Evolutionary conservation across 2,113 vertebrate species (phyloP).

Genomic region (Hypocryptadius cinnamomeus): DNA sequence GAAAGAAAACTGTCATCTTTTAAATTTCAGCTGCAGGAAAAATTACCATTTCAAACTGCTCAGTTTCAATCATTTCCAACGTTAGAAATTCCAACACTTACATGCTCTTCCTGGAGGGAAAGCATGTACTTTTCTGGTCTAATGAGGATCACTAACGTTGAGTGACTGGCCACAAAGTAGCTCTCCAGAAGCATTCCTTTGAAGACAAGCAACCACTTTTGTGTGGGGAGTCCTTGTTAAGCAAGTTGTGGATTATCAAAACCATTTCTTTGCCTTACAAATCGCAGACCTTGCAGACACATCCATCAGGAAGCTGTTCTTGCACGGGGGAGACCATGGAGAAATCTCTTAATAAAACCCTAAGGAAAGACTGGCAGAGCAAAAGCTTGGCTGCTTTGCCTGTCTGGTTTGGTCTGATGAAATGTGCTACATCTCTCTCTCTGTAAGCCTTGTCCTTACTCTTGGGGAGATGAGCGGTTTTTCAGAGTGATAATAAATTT

Average conservation of each 20-base stretch:
- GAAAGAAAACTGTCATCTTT: constrained; percentile 17
- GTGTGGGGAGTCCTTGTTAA: not conserved
- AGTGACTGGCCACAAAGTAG: not conserved
- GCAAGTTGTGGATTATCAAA: not conserved
- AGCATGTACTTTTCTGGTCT: constrained; percentile 4
- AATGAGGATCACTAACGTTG: not conserved
- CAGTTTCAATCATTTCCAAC: not conserved
- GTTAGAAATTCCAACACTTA: not conserved
- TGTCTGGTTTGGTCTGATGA: not conserved
- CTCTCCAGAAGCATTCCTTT: not conserved
- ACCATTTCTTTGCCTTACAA: not conserved
- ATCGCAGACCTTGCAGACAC: accelerated
- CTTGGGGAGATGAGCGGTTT: not conserved
- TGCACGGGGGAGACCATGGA: not conserved
- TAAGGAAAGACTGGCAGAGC: not conserved
- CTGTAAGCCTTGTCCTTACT: not conserved
- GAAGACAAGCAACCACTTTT: not conserved
- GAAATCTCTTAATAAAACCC: not conserved
- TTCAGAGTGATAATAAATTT: not conserved
- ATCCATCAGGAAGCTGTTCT: not conserved
- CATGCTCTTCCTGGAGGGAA: not conserved
- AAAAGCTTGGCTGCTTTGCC: not conserved
- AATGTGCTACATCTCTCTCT: not conserved
- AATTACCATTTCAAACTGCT: constrained; percentile 43
- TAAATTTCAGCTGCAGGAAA: not conserved